Percentiles rank a stretch among this genome's conserved stretches.
Evolutionary conservation across 2,888 invertebrate species (phyloP).

Genomic region (Microdon myrmicae): DNA sequence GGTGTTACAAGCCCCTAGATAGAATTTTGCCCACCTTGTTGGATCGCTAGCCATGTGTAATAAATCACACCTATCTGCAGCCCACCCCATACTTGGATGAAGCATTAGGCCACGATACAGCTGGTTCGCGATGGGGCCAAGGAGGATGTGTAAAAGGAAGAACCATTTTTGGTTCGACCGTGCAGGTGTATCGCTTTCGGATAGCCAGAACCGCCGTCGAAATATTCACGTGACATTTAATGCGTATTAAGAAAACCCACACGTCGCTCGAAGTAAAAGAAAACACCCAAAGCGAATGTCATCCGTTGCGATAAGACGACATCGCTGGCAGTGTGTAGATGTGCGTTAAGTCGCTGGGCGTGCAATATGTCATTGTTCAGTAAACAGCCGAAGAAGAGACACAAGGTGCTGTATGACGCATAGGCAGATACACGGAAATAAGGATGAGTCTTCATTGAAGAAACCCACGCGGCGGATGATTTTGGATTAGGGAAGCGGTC

Average conservation of each 20-base stretch:
- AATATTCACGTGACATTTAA: constrained; percentile 51
- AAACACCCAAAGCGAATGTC: constrained; percentile 26
- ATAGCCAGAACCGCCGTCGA: constrained; percentile 46
- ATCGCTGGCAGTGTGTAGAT: constrained; percentile 28
- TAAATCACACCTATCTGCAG: constrained; percentile 49
- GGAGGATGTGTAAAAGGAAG: constrained; percentile 20
- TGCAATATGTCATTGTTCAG: constrained; percentile 41
- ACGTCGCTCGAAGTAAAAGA: constrained; percentile 5
- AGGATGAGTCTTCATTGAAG: constrained; percentile 1
- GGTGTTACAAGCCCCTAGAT: constrained; percentile 38
- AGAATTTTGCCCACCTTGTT: constrained; percentile 30
- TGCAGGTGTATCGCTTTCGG: constrained; percentile 45
- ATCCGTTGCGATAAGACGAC: constrained; percentile 42
- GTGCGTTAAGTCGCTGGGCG: constrained; percentile 19
- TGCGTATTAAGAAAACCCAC: constrained; percentile 51
- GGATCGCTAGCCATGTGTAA: constrained; percentile 35
- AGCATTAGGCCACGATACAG: constrained; percentile 32
- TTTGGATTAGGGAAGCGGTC: constrained; percentile 25
- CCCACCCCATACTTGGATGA: constrained; percentile 42
- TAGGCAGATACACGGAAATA: constrained; percentile 30
- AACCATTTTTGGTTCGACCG: constrained; percentile 35
- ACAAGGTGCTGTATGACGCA: constrained; percentile 26
- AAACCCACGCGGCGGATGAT: constrained; percentile 18
- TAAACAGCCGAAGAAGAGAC: constrained; percentile 26
- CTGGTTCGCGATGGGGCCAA: constrained; percentile 19